These are phyloP conservation scores for Brachyistius frenatus DNA, from an alignment of 2,113 vertebrate species.

Conservation along the genomic window DNA sequence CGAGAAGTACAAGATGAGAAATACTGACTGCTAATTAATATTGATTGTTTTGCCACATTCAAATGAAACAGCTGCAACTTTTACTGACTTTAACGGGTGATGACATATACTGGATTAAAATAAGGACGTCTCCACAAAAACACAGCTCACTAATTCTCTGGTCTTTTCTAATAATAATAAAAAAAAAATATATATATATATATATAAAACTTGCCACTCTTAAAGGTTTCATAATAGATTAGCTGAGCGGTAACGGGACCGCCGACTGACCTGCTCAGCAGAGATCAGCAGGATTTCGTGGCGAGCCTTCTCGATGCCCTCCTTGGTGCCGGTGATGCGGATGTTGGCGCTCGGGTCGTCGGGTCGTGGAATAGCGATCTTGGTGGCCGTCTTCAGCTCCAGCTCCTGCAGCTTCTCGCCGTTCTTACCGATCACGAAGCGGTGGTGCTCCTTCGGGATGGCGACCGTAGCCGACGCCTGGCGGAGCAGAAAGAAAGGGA, in stretches of 20 bases:
- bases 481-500: neutral
- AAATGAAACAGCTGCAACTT: neutral
- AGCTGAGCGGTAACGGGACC: no score
- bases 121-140: no score
- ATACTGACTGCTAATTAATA: neutral
- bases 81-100: neutral
- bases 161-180: no score
- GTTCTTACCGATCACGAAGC: constrained; percentile 86
- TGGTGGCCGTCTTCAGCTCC: constrained; percentile 85
- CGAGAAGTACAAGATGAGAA: no score
- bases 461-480: constrained; percentile 82
- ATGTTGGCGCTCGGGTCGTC: constrained; percentile 85
- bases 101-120: no score
- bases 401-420: constrained; percentile 87
- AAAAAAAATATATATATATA: no score
- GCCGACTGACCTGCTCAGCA: constrained; percentile 81
- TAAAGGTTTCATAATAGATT: no score
- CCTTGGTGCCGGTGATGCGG: constrained; percentile 85
- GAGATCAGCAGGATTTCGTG: constrained; percentile 86
- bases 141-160: no score
- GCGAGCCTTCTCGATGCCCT: constrained; percentile 85
- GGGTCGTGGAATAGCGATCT: constrained; percentile 83
- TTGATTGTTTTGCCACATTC: neutral
- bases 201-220: no score
- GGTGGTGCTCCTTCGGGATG: constrained; percentile 87